Conservation (phyloP, 2,888 invertebrate genomes). For the Choreutis nemorana region DNA sequence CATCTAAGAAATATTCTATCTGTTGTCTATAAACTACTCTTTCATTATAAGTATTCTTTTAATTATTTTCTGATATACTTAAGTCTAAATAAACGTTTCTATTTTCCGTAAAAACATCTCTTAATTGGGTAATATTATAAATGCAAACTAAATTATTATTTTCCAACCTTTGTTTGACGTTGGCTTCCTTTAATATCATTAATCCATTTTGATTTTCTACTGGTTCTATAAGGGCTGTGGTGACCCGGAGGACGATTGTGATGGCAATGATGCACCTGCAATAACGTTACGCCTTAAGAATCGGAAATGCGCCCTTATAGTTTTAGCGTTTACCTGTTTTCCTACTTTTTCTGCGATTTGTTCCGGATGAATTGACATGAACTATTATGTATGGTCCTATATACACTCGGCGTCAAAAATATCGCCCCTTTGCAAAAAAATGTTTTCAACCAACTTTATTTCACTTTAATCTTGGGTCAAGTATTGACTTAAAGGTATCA, state of each 20-base stretch:
- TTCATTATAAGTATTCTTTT: no score
- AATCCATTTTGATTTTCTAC: conserved; percentile 17
- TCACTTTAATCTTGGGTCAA: no score
- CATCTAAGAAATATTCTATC: no score
- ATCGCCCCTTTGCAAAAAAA: no score
- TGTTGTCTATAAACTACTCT: no score
- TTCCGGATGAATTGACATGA: conserved; percentile 15
- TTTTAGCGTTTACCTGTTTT: conserved; percentile 17
- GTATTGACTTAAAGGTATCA: no score
- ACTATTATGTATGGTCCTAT: conserved; percentile 15
- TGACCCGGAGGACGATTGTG: conserved; percentile 11
- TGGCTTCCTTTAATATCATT: conserved; percentile 14
- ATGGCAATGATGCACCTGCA: conserved; percentile 12
- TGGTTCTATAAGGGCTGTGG: conserved; percentile 12
- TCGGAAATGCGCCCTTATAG: conserved; percentile 15
- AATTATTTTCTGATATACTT: background rate
- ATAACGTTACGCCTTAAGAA: conserved; percentile 16
- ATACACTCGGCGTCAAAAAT: no score
- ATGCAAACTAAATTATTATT: conserved; percentile 11
- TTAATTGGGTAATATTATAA: conserved; percentile 13
- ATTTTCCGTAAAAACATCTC: no score
- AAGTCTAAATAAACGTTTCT: conserved; percentile 3
- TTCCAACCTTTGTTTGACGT: conserved; percentile 7
- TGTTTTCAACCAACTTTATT: no score
- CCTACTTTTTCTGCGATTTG: conserved; percentile 17